Conservation (phyloP, 2,113 vertebrate genomes). For the Proteles cristata region DNA sequence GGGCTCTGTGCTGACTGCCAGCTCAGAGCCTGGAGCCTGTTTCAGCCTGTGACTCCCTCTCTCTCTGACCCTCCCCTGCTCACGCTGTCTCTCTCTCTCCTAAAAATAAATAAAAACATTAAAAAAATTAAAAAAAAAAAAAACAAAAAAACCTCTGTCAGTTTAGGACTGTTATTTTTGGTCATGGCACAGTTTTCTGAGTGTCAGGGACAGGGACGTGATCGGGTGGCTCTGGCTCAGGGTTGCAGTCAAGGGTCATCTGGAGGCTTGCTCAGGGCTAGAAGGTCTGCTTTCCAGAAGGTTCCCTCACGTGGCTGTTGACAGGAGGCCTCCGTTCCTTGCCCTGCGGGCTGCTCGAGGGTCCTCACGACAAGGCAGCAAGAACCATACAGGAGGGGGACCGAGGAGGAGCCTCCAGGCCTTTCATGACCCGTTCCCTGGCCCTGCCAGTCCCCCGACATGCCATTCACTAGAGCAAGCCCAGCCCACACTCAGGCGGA, state of each 20-base stretch:
- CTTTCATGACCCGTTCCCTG: neutral
- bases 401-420: neutral
- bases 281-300: neutral
- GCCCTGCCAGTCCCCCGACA: accelerated
- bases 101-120: no score
- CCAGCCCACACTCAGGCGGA: neutral
- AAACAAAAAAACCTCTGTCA: neutral
- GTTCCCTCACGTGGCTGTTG: neutral
- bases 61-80: no score
- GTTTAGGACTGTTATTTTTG: neutral
- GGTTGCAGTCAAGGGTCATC: neutral
- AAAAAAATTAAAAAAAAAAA: no score
- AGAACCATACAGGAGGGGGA: neutral
- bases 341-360: neutral
- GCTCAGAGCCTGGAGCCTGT: no score
- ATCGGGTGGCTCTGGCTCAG: neutral
- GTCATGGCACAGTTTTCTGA: neutral
- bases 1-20: no score
- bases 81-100: no score
- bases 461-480: neutral
- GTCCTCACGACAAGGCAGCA: neutral
- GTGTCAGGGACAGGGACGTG: neutral
- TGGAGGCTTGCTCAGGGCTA: no score
- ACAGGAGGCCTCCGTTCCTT: neutral
- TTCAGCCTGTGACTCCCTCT: no score